Base-by-base conservation (phyloP, 1,140 invertebrate species). In the Macrocentrus cingulum region DNA sequence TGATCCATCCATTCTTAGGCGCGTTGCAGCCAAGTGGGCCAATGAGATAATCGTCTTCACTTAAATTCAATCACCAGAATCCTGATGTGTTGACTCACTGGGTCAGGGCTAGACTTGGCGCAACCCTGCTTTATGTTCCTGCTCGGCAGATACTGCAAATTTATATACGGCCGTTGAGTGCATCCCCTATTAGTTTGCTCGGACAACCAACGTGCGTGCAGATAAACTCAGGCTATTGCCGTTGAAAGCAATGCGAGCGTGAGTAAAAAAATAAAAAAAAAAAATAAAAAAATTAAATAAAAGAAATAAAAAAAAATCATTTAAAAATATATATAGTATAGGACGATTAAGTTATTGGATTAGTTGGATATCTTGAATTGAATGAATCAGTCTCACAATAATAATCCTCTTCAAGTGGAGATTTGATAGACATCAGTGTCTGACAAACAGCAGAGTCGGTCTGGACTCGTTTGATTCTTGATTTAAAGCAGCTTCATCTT, bases 201-300 rank as follows among this genome's bases (percentile, higher is more conserved):
- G 62, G 53, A 66, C 62, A 62, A 66, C 53, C 49, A 66, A 70
- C 58, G 73, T 67, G 75, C 70, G 72, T 76, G 68, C 68, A 67
- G 69, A 77, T 77, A 77, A 76, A 68, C 66, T 19, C 62, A n/a
- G n/a, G n/a, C n/a, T n/a, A n/a, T n/a, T n/a, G n/a, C n/a, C n/a
- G n/a, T n/a, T n/a, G n/a, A n/a, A n/a, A n/a, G n/a, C n/a, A n/a
- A n/a, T n/a, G n/a, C n/a, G n/a, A n/a, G n/a, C n/a, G n/a, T n/a
- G n/a, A n/a, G n/a, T n/a, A n/a, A n/a, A n/a, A n/a, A n/a, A n/a
- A n/a, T n/a, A n/a, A n/a, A n/a, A n/a, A n/a, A n/a, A n/a, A n/a
- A n/a, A n/a, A n/a, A n/a, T n/a, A n/a, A n/a, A n/a, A n/a, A n/a
- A n/a, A n/a, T 55, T 51, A 51, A 65, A 70, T 65, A n/a, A n/a